Conservation (phyloP, 2,797 vertebrate genomes). For the Phalloptychus januarius region DNA sequence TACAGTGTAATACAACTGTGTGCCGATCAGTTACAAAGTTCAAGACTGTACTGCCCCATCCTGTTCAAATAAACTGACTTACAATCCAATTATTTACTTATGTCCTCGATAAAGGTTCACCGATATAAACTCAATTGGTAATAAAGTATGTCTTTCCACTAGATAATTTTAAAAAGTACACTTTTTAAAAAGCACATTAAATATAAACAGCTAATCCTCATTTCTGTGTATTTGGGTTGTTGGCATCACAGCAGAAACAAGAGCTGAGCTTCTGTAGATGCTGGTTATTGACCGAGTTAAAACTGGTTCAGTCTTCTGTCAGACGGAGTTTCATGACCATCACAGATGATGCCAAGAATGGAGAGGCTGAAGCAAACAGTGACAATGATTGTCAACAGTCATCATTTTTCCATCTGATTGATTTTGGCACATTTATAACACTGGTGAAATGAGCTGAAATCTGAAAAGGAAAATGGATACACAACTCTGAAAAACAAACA, state of each 20-base stretch:
- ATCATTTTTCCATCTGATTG: not conserved
- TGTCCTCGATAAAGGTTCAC: not conserved
- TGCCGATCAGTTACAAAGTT: constrained; percentile 59
- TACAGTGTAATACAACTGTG: constrained; percentile 52
- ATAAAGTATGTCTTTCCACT: not conserved
- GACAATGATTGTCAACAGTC: not conserved
- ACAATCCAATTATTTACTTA: not conserved
- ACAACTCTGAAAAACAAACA: not conserved
- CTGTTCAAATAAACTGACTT: constrained; percentile 75
- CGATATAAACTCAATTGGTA: not conserved
- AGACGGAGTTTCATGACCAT: not conserved
- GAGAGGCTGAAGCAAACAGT: not conserved
- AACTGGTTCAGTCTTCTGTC: not conserved
- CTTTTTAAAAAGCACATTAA: not conserved
- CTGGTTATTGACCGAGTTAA: not conserved
- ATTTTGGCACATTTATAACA: not conserved
- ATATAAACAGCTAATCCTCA: not conserved
- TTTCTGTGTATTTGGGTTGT: not conserved
- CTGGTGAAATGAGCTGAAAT: not conserved
- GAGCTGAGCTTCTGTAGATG: not conserved
- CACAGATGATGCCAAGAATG: not conserved
- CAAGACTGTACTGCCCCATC: constrained; percentile 72
- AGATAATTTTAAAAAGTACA: not conserved
- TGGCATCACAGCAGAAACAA: not conserved
- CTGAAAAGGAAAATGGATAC: not conserved